Percentiles rank a stretch among this genome's conserved stretches.
phyloP scores from a whole-genome alignment of 2,113 vertebrate species.

The Dissostichus mawsoni region DNA sequence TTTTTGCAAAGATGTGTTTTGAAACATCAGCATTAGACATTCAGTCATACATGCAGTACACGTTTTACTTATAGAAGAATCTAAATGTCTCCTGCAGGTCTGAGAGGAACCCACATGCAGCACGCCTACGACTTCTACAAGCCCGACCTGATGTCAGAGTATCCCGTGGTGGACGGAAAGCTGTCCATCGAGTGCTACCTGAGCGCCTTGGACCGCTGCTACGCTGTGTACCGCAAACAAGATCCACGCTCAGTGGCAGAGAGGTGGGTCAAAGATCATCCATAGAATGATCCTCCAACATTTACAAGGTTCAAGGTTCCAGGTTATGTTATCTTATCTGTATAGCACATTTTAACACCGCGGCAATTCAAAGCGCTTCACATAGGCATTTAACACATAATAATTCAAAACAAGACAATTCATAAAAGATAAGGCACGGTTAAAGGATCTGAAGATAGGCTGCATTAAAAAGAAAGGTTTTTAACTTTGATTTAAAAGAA shows the following conservation, averaged over 20 bases:
- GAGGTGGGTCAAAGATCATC: slow-evolving; percentile 82
- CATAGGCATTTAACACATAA: too few species aligned
- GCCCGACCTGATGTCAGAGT: slow-evolving; percentile 96
- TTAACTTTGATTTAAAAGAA: too few species aligned
- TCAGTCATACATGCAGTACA: neutral
- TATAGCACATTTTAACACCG: too few species aligned
- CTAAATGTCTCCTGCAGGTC: slow-evolving; percentile 77
- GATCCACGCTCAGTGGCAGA: slow-evolving; percentile 93
- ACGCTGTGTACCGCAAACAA: slow-evolving; percentile 94
- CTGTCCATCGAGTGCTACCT: slow-evolving; percentile 98
- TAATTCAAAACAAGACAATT: too few species aligned
- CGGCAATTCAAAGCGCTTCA: too few species aligned
- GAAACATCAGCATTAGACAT: neutral
- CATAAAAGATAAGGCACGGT: too few species aligned
- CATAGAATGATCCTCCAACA: neutral
- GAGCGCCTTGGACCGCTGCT: slow-evolving; percentile 95
- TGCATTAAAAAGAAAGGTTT: too few species aligned
- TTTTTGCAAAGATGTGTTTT: neutral
- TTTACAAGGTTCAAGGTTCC: neutral
- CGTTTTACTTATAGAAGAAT: neutral
- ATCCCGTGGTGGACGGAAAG: slow-evolving; percentile 96
- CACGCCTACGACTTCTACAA: slow-evolving; percentile 99
- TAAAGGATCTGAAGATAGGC: too few species aligned
- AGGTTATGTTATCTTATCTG: too few species aligned
- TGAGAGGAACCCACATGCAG: slow-evolving; percentile 97